Evolutionary conservation across 2,113 vertebrate genomes (phyloP), one percentile per base, ranked within the genome.

Genomic region (Chaenocephalus aceratus): DNA sequence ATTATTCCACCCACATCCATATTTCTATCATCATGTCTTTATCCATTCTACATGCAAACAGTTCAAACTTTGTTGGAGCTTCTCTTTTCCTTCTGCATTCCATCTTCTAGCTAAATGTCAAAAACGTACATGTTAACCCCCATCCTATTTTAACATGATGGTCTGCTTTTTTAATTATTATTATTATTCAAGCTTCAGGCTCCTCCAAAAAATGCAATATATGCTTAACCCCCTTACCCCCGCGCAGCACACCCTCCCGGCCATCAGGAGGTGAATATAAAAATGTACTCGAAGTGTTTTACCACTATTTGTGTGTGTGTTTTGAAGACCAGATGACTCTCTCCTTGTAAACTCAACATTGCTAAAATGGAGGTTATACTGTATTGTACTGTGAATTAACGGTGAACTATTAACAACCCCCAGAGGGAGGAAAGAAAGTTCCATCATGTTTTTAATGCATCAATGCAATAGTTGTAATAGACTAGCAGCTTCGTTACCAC

Each of bases 381-480:
- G 73, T 14, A 41, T 26, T 3, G 52, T 67, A 36, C 18, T 61
- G 3, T 69, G 49, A 68, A 10, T 73, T 48, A 74, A 44, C 10
- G 52, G 13, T 26, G 49, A 46, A 26, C 69, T 72, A 8, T 71
- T 71, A 34, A 74, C 15, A 52, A 49, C 15, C 16, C 68, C 41
- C 10, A 5, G 36, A 30, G 57, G 0, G 23, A 74, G 21, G 8
- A 15, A 41, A 48, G 51, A 71, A 44, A n/a, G 57, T 65, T 46
- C 57, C 48, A 61, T 41, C 18, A 10, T 58, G 26, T 41, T 59
- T 82, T 68, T 61, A 71, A 74, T 66, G 44, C 48, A n/a, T 67
- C 23, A 13, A 21, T 52, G 45, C 21, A n/a, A 51, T 51, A 36
- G 45, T 23, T 13, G 11, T 13, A 56, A 71, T 21, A 21, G n/a